Evolutionary conservation across 2,888 invertebrate genomes (phyloP).

Genomic region (Beris chalybata): DNA sequence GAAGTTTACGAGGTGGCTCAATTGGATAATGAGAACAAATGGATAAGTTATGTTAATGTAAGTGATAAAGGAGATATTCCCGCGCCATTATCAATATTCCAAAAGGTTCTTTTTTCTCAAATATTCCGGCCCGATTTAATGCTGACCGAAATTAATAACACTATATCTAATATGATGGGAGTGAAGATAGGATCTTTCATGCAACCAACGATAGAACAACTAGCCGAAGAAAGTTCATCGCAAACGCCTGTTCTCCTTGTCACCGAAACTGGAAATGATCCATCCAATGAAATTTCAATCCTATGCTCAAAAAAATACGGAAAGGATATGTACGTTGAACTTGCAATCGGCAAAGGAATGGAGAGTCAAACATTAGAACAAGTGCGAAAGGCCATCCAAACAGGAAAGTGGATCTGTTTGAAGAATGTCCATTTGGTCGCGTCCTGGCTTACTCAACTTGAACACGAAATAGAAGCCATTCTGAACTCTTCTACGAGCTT

Average conservation of each 20-base stretch:
- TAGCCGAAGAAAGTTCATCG: constrained; percentile 50
- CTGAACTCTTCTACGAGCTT: constrained; percentile 61
- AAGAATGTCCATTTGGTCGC: constrained; percentile 81
- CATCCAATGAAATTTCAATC: constrained; percentile 76
- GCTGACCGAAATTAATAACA: constrained; percentile 73
- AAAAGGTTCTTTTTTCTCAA: constrained; percentile 77
- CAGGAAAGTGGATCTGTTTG: constrained; percentile 76
- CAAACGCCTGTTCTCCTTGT: constrained; percentile 80
- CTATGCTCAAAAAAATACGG: constrained; percentile 61
- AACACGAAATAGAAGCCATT: constrained; percentile 63
- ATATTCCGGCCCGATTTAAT: constrained; percentile 82
- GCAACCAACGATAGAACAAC: constrained; percentile 51
- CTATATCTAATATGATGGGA: constrained; percentile 70
- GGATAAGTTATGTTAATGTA: constrained; percentile 48
- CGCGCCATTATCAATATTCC: constrained; percentile 70
- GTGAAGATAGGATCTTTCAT: constrained; percentile 47
- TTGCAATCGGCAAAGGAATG: constrained; percentile 82
- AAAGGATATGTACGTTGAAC: constrained; percentile 62
- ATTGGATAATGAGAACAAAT: constrained; percentile 50
- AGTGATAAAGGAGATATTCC: constrained; percentile 66
- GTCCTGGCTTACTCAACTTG: constrained; percentile 68
- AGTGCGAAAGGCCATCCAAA: constrained; percentile 62
- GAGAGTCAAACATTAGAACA: constrained; percentile 64
- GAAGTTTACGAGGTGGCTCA: constrained; percentile 47
- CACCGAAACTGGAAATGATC: constrained; percentile 88